phyloP scores from a whole-genome alignment of 2,888 invertebrate species.

The Iphiclides podalirius region DNA sequence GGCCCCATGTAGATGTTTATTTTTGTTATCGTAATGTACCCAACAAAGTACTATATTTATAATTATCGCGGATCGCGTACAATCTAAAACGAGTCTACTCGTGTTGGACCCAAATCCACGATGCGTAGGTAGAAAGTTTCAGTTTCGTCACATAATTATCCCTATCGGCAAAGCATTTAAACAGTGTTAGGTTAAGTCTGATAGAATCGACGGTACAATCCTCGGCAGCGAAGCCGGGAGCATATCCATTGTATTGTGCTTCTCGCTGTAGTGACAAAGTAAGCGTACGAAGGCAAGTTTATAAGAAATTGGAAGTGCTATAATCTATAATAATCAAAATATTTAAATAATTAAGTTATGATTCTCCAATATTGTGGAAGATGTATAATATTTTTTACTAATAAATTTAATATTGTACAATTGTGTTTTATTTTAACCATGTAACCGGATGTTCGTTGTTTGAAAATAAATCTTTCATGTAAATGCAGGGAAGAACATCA shows the following conservation, averaged over 20 bases:
- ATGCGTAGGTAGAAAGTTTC: too few relatives aligned
- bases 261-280: constrained; percentile 67
- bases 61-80: neutral
- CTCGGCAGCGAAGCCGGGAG: constrained; percentile 25
- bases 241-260: constrained; percentile 53
- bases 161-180: constrained; percentile 64
- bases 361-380: constrained; percentile 80
- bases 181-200: constrained; percentile 49
- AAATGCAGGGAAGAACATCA: too few relatives aligned
- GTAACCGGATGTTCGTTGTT: neutral
- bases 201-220: constrained; percentile 27
- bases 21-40: constrained; percentile 77
- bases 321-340: constrained; percentile 78
- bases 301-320: constrained; percentile 72
- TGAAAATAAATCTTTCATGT: too few relatives aligned
- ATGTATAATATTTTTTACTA: constrained; percentile 81
- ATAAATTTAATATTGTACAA: constrained; percentile 78
- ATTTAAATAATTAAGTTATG: constrained; percentile 77
- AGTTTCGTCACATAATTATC: constrained; percentile 25
- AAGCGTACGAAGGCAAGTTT: constrained; percentile 65
- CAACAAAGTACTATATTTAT: constrained; percentile 63
- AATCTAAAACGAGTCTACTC: too few relatives aligned
- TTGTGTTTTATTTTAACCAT: constrained; percentile 49
- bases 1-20: constrained; percentile 79
- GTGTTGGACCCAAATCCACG: too few relatives aligned